A percentile compares a stretch with the other conserved stretches of the same genome.
Evolutionary conservation across 2,888 invertebrate species (phyloP).

Genomic region (Lepidonotus clava): DNA sequence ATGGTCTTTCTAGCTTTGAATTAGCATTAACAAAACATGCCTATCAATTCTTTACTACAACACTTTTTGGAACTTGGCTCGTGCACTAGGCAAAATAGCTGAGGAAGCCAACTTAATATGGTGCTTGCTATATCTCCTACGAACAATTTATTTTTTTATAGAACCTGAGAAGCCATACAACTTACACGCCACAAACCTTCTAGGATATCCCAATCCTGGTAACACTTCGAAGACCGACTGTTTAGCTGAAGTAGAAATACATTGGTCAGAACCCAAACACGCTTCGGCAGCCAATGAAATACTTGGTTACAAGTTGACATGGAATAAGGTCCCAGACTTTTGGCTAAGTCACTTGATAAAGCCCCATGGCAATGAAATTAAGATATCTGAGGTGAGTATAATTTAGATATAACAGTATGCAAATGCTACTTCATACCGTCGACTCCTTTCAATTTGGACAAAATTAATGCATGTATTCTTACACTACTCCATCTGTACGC

Average conservation of each 20-base stretch:
- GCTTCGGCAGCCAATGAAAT: not conserved
- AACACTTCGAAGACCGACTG: not conserved
- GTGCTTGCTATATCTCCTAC: too few relatives aligned
- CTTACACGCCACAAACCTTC: not conserved
- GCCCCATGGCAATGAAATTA: not conserved
- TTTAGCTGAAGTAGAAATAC: not conserved
- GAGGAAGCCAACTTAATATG: too few relatives aligned
- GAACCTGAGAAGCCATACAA: not conserved
- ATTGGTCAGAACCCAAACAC: not conserved
- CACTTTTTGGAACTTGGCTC: too few relatives aligned
- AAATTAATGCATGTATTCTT: too few relatives aligned
- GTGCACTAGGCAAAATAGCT: too few relatives aligned
- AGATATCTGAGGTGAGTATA: not conserved
- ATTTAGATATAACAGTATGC: too few relatives aligned
- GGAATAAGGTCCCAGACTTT: slow-evolving; percentile 1
- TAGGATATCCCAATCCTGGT: not conserved
- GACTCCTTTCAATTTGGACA: too few relatives aligned
- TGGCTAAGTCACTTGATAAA: not conserved
- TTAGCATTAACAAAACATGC: too few relatives aligned
- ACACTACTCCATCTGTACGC: too few relatives aligned
- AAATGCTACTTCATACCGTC: too few relatives aligned
- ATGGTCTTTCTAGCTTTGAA: too few relatives aligned
- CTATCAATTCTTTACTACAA: too few relatives aligned
- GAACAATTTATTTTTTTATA: not conserved
- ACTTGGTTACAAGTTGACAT: not conserved